These are phyloP conservation scores for Oedothorax gibbosus DNA, from an alignment of 1,140 invertebrate genomes.

Conservation along the genomic window DNA sequence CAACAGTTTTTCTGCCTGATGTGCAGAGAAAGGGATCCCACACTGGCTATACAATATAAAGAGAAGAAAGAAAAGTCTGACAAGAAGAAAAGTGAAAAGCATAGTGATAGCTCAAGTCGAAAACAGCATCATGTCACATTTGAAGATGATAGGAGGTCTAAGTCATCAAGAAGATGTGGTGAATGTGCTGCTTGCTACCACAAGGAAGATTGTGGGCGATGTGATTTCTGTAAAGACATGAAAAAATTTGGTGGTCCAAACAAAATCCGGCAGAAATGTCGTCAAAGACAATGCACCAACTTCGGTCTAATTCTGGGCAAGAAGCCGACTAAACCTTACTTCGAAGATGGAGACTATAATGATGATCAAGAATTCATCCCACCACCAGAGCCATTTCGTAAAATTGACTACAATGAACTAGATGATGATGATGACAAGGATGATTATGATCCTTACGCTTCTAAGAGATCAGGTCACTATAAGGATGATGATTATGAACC, in stretches of 20 bases:
- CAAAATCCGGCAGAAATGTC: conserved; percentile 76
- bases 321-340: conserved; percentile 43
- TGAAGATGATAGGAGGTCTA: conserved; percentile 56
- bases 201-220: conserved; percentile 86
- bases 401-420: conserved; percentile 35
- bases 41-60: conserved; percentile 82
- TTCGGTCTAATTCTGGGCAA: conserved; percentile 64
- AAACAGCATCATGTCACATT: conserved; percentile 51
- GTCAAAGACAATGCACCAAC: conserved; percentile 71
- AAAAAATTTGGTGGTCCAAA: conserved; percentile 81
- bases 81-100: conserved; percentile 62
- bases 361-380: conserved; percentile 18
- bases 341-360: conserved; percentile 33
- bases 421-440: conserved; percentile 55
- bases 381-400: background rate
- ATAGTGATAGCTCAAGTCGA: conserved; percentile 64
- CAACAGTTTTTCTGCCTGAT: conserved; percentile 88
- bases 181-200: conserved; percentile 84
- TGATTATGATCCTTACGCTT: conserved; percentile 50
- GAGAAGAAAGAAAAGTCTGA: conserved; percentile 72
- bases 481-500: conserved; percentile 29
- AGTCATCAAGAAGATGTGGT: conserved; percentile 76
- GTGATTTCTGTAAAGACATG: conserved; percentile 84
- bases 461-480: conserved; percentile 8
- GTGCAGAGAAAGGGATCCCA: conserved; percentile 81